A percentile compares a stretch with the other conserved stretches of the same genome.
Conservation (phyloP, 2,113 vertebrate genomes). For the Ceyx margarethae region DNA sequence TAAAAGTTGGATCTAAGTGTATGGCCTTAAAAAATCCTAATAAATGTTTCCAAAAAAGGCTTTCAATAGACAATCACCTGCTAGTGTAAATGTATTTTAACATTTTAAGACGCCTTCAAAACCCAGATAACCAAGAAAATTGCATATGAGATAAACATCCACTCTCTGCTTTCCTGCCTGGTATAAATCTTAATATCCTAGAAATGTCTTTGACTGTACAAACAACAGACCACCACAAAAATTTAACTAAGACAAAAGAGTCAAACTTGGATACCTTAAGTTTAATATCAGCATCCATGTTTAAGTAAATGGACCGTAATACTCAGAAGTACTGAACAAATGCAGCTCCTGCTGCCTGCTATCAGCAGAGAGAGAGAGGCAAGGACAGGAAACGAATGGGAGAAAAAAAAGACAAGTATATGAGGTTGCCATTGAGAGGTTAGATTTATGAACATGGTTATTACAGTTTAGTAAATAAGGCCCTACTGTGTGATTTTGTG, state of each 20-base stretch:
- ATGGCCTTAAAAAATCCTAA: neutral
- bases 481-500: conserved; percentile 59
- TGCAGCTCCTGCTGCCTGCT: neutral
- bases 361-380: neutral
- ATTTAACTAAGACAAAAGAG: conserved; percentile 41
- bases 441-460: conserved; percentile 66
- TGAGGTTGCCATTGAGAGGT: conserved; percentile 16
- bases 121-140: neutral
- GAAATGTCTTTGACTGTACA: conserved; percentile 14
- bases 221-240: conserved; percentile 33
- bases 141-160: neutral
- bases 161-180: neutral
- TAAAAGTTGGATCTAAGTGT: neutral
- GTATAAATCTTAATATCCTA: conserved; percentile 41
- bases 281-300: neutral
- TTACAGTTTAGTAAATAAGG: conserved; percentile 52
- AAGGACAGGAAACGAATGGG: conserved; percentile 19
- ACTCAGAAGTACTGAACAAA: neutral
- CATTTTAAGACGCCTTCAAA: conserved; percentile 22
- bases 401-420: conserved; percentile 17
- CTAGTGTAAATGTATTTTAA: conserved; percentile 18
- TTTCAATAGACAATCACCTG: neutral
- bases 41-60: neutral
- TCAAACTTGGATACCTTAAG: conserved; percentile 16
- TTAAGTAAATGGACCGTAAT: conserved; percentile 42